phyloP scores from a whole-genome alignment of 2,888 invertebrate species.

The Empis livida region DNA sequence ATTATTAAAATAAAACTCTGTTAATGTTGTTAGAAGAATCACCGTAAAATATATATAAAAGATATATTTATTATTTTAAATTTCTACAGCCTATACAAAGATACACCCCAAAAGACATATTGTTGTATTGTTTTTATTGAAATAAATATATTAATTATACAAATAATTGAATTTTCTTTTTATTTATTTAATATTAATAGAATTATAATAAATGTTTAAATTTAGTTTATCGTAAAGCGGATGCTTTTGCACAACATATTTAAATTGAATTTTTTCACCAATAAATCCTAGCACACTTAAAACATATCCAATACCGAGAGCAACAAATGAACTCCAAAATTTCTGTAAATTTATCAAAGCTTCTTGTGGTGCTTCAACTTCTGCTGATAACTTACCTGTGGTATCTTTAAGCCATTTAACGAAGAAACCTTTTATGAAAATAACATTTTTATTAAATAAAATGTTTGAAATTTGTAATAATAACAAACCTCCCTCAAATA shows the following conservation, averaged over 20 bases:
- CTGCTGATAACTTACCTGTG: conserved; percentile 44
- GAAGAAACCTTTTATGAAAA: conserved; percentile 44
- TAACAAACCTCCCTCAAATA: conserved; percentile 54
- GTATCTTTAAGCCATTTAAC: conserved; percentile 69
- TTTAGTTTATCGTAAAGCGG: conserved; percentile 56
- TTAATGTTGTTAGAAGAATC: no score
- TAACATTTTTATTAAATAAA: not conserved
- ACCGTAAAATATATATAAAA: no score
- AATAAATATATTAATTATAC: no score
- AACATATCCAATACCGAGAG: conserved; percentile 54
- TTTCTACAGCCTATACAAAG: no score
- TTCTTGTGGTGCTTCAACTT: conserved; percentile 49
- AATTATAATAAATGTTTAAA: conserved; percentile 24
- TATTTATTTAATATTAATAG: not conserved
- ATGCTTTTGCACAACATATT: conserved; percentile 47
- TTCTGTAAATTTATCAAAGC: conserved; percentile 67
- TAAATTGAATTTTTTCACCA: conserved; percentile 54
- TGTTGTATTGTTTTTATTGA: no score
- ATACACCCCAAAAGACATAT: no score
- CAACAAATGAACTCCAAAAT: conserved; percentile 63
- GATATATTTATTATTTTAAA: no score
- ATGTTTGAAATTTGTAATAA: not conserved
- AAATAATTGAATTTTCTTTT: not conserved
- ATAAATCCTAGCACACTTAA: conserved; percentile 44
- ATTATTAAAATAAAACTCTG: no score